phyloP scores from a whole-genome alignment of 2,888 invertebrate genomes.

The Drosophila putrida region DNA sequence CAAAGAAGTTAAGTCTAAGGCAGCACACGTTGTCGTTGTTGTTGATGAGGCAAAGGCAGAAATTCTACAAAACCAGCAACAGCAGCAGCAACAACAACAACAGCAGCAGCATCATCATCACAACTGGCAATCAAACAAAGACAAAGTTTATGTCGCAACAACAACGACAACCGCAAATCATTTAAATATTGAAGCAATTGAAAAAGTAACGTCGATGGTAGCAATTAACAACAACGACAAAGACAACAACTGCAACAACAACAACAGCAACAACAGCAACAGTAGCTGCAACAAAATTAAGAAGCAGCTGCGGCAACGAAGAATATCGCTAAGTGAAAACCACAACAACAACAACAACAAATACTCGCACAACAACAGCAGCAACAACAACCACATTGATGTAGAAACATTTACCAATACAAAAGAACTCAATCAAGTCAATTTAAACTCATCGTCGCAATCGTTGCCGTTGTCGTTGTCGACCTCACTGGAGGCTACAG shows the following conservation, averaged over 20 bases:
- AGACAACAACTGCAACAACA: conserved; percentile 16
- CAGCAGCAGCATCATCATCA: conserved; percentile 10
- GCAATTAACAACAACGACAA: conserved; percentile 61
- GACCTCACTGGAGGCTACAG: conserved; percentile 61
- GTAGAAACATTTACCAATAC: conserved; percentile 80
- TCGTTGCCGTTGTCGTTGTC: conserved; percentile 37
- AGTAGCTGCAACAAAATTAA: conserved; percentile 66
- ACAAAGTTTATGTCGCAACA: conserved; percentile 62
- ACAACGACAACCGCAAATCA: conserved; percentile 50
- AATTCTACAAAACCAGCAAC: conserved; percentile 11
- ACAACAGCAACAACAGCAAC: conserved; percentile 25
- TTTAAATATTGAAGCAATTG: conserved; percentile 75
- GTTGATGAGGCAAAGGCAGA: conserved; percentile 23
- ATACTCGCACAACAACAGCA: conserved; percentile 32
- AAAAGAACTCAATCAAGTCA: conserved; percentile 79
- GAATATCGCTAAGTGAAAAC: conserved; percentile 60
- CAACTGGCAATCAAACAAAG: conserved; percentile 32
- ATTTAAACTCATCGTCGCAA: conserved; percentile 72
- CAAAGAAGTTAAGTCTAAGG: conserved; percentile 31
- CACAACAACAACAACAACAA: conserved; percentile 32
- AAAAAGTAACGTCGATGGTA: conserved; percentile 55
- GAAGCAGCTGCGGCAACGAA: conserved; percentile 54
- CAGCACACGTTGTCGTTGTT: conserved; percentile 33
- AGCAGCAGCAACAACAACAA: conserved; percentile 5
- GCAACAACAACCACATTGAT: conserved; percentile 52